Percentiles rank a stretch among this genome's conserved stretches.
These are phyloP conservation scores for Aquatica leii DNA, from an alignment of 2,888 invertebrate genomes.

Conservation along the genomic window DNA sequence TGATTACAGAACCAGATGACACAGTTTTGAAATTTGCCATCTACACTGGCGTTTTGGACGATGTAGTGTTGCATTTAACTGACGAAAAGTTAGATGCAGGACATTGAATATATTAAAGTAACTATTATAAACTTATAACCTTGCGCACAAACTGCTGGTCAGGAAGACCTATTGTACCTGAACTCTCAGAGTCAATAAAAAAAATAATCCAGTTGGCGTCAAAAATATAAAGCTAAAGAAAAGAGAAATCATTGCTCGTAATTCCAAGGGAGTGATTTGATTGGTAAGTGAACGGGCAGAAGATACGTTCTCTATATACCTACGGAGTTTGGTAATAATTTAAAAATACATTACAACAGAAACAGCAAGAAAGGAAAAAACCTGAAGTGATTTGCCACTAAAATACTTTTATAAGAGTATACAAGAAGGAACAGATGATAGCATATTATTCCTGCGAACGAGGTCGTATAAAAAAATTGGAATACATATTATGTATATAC, in stretches of 20 bases:
- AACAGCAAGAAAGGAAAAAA: background rate
- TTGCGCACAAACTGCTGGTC: no score
- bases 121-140: conserved; percentile 33
- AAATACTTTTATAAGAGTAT: background rate
- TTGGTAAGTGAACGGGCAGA: conserved; percentile 41
- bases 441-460: no score
- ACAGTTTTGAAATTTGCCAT: background rate
- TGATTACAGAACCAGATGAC: background rate
- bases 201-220: background rate
- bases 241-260: background rate
- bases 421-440: background rate
- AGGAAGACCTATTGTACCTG: background rate
- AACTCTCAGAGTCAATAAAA: background rate
- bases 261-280: conserved; percentile 21
- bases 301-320: conserved; percentile 39
- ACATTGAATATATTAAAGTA: no score
- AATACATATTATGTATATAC: no score
- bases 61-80: conserved; percentile 39
- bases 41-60: no score
- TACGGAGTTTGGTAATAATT: conserved; percentile 34
- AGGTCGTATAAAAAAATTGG: no score
- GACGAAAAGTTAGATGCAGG: background rate
- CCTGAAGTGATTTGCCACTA: no score
- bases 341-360: conserved; percentile 26
- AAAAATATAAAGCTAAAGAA: background rate